Base-by-base conservation (phyloP, 1,140 invertebrate species). In the Mesaphorura yosii region DNA sequence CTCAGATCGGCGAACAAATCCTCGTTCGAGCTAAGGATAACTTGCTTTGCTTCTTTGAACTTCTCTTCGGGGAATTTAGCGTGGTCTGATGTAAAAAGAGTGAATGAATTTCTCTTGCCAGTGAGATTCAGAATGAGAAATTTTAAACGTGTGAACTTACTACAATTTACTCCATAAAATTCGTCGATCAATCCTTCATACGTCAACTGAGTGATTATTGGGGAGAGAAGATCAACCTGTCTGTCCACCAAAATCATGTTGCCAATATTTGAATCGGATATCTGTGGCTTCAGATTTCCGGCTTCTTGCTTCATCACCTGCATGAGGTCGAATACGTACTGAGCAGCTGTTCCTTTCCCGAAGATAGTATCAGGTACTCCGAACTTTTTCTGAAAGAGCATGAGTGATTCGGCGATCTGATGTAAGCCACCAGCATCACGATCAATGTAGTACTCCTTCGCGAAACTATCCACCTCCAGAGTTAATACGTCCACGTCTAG, bases 131-230 rank as follows among this genome's bases (percentile, higher is more conserved):
- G 7, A 15, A 50, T 27, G n/a, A 12, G 41, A 14, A 45, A 42
- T 53, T 52, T 39, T 17, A 22, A 19, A 10, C 14, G 28, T 49
- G 27, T 26, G 7, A 34, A 45, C 74, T 74, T 69, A 82, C 81
- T 81, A 60, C 78, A 78, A 65, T 76, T 74, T 41, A 86, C 82
- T 27, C 78, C 78, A 72, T 83, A 91, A 58, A 88, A 78, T 73
- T 90, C 86, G 74, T 95, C 95, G 62, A 98, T 90, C 12, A 98
- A 73, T 17, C 93, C 95, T 72, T 98, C 93, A 67, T 98, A 98
- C 0, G 93, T 98, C 17, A 97, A 75, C 65, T 98, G 95, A 0
- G 89, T 95, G 1, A 88, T 80, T 55, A 98, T 71, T 3, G 92
- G 88, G 28, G 88, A 88, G 5, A 98, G 75, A 45, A 95, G 78